Percentiles rank a stretch among this genome's conserved stretches.
Conservation (phyloP, 2,113 vertebrate species). For the Pimephales promelas region DNA sequence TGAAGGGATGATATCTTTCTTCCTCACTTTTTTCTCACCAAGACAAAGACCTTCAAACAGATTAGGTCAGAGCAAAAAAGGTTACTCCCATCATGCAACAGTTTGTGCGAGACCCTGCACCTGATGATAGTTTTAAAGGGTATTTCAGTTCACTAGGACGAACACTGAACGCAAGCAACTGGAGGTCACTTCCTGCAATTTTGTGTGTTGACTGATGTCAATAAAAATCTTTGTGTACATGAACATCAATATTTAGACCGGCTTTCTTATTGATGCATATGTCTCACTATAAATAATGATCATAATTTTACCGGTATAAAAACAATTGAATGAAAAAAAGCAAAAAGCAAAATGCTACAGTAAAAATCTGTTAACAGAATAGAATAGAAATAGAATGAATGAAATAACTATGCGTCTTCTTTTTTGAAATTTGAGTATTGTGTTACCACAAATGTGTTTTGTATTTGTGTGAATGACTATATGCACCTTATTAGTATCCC, state of each 20-base stretch:
- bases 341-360: too few relatives aligned
- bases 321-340: too few relatives aligned
- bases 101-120: slow-evolving; percentile 50
- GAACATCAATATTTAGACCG: background rate
- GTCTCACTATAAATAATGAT: too few relatives aligned
- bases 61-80: slow-evolving; percentile 54
- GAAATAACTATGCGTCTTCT: too few relatives aligned
- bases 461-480: too few relatives aligned
- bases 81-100: slow-evolving; percentile 59
- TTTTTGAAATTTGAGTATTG: too few relatives aligned
- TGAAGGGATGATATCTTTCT: slow-evolving; percentile 54
- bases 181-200: slow-evolving; percentile 14
- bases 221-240: slow-evolving; percentile 37
- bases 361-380: too few relatives aligned
- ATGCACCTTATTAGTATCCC: too few relatives aligned
- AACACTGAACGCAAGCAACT: slow-evolving; percentile 51
- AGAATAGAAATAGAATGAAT: too few relatives aligned
- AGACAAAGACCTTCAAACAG: slow-evolving; percentile 59
- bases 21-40: slow-evolving; percentile 53
- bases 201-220: background rate
- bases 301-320: too few relatives aligned
- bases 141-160: slow-evolving; percentile 48
- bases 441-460: too few relatives aligned
- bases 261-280: background rate
- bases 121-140: slow-evolving; percentile 45